phyloP scores from a whole-genome alignment of 2,888 invertebrate genomes.

The Pollenia amentaria region DNA sequence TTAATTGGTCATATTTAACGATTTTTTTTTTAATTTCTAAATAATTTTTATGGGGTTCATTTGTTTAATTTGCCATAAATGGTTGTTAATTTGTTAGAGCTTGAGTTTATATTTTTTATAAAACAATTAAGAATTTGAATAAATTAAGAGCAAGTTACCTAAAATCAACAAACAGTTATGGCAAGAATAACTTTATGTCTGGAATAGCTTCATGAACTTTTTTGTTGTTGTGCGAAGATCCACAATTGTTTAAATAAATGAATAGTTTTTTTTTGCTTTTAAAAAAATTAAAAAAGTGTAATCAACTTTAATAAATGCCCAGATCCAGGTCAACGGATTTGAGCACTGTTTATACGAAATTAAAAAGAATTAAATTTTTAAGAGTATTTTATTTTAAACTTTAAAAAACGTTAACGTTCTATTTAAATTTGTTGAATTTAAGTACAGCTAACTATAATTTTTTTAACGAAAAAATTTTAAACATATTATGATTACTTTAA shows the following conservation, averaged over 20 bases:
- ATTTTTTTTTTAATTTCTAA: background rate
- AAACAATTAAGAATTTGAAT: constrained; percentile 19
- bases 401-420: too few relatives aligned
- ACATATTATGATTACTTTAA: too few relatives aligned
- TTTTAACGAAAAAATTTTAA: too few relatives aligned
- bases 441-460: too few relatives aligned
- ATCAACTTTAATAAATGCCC: too few relatives aligned
- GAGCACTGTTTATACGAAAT: too few relatives aligned
- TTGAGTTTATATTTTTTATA: background rate
- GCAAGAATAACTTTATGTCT: background rate
- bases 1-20: background rate
- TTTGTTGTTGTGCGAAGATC: constrained; percentile 3
- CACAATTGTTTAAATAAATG: background rate
- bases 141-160: constrained; percentile 23
- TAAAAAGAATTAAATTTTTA: too few relatives aligned
- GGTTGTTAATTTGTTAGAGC: constrained; percentile 4
- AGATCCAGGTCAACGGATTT: too few relatives aligned
- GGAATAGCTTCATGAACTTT: constrained; percentile 8
- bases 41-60: background rate
- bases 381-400: too few relatives aligned
- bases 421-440: too few relatives aligned
- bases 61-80: constrained; percentile 16
- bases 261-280: background rate
- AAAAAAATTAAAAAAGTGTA: background rate
- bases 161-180: constrained; percentile 7